Percentiles rank a stretch among this genome's conserved stretches.
phyloP scores from a whole-genome alignment of 2,888 invertebrate genomes.

The Plutella xylostella region DNA sequence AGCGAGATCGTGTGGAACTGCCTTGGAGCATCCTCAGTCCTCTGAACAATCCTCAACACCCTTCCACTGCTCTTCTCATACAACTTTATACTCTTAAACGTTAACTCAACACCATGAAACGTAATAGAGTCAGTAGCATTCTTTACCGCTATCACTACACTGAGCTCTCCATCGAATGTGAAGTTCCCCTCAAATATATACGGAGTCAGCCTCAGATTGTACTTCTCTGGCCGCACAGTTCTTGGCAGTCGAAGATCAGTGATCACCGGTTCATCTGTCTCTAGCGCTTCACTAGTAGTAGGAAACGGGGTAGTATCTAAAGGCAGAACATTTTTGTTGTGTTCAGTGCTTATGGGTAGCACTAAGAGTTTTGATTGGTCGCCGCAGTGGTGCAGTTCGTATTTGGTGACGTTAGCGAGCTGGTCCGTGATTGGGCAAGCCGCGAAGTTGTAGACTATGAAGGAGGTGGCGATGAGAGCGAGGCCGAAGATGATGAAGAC shows the following conservation, averaged over 20 bases:
- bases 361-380: conserved; percentile 53
- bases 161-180: conserved; percentile 80
- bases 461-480: conserved; percentile 76
- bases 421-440: conserved; percentile 70
- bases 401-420: conserved; percentile 55
- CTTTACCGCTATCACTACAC: conserved; percentile 71
- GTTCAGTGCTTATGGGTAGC: conserved; percentile 49
- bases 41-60: conserved; percentile 36
- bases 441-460: conserved; percentile 82
- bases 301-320: conserved; percentile 37
- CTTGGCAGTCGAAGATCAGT: conserved; percentile 77
- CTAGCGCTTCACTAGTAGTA: conserved; percentile 18
- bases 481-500: conserved; percentile 73
- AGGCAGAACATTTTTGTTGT: conserved; percentile 41
- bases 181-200: conserved; percentile 81
- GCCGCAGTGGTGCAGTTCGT: conserved; percentile 45
- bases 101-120: conserved; percentile 79
- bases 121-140: conserved; percentile 76
- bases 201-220: conserved; percentile 78
- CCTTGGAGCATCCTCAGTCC: conserved; percentile 68
- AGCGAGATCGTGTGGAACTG: conserved; percentile 79
- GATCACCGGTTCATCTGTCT: conserved; percentile 20
- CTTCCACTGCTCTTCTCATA: conserved; percentile 46
- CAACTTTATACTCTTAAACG: conserved; percentile 70
- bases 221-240: conserved; percentile 75